Conservation (phyloP, 2,888 invertebrate genomes). For the Diplazon laetatorius region DNA sequence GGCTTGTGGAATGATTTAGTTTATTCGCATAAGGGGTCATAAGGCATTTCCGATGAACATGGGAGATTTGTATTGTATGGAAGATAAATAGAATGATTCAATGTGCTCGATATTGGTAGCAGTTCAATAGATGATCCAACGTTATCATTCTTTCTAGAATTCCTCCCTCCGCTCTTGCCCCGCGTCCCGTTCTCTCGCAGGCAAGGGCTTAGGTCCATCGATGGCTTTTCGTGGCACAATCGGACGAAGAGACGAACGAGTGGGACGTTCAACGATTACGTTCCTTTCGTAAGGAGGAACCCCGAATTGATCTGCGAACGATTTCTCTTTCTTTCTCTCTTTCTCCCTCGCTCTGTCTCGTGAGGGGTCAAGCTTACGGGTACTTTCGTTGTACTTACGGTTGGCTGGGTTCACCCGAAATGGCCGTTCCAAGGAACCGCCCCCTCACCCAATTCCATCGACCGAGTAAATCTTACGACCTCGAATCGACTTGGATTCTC, state of each 20-base stretch:
- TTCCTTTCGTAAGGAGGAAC: constrained; percentile 26
- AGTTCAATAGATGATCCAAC: constrained; percentile 8
- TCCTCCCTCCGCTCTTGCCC: neutral
- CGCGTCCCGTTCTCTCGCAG: neutral
- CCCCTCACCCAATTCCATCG: constrained; percentile 25
- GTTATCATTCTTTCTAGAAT: constrained; percentile 15
- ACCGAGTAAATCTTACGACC: constrained; percentile 33
- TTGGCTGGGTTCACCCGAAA: constrained; percentile 20
- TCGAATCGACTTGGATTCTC: constrained; percentile 26
- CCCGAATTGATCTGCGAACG: constrained; percentile 25
- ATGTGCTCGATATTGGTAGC: constrained; percentile 5
- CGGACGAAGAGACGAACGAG: constrained; percentile 10
- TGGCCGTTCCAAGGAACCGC: constrained; percentile 23
- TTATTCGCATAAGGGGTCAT: neutral
- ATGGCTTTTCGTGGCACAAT: constrained; percentile 20
- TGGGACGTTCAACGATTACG: constrained; percentile 17
- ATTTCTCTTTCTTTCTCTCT: too few relatives aligned
- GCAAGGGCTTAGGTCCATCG: constrained; percentile 11
- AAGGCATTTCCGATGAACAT: neutral
- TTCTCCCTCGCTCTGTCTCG: too few relatives aligned
- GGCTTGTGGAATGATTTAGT: neutral
- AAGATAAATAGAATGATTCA: neutral
- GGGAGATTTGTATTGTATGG: constrained; percentile 3
- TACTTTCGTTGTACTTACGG: constrained; percentile 33
- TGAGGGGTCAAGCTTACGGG: constrained; percentile 23